These are phyloP conservation scores for Sussaba pulchella DNA, from an alignment of 2,888 invertebrate genomes.

Conservation along the genomic window DNA sequence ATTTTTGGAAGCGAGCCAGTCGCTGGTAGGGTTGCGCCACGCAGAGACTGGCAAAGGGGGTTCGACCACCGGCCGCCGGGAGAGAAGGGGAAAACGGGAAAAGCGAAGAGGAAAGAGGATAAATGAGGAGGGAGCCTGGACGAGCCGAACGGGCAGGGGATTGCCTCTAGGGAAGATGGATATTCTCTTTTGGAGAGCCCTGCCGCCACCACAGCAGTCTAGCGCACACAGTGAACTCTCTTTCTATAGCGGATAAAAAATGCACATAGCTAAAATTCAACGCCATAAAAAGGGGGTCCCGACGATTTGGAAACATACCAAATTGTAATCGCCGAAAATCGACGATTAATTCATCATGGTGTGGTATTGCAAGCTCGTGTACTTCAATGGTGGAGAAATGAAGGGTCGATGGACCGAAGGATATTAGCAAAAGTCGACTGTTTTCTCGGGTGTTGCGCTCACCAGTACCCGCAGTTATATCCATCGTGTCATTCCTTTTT, in stretches of 20 bases:
- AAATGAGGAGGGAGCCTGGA: conserved; percentile 64
- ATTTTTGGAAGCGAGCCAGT: conserved; percentile 84
- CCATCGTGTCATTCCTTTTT: conserved; percentile 27
- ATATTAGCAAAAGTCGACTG: conserved; percentile 63
- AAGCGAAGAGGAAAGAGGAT: conserved; percentile 32
- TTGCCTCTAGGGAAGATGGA: conserved; percentile 82
- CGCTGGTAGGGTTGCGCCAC: conserved; percentile 66
- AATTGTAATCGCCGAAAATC: conserved; percentile 83
- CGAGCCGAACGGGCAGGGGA: conserved; percentile 66
- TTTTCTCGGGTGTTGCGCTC: neutral
- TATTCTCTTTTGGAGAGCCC: conserved; percentile 82
- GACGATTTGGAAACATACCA: conserved; percentile 83
- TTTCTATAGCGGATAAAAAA: conserved; percentile 80
- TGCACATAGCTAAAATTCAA: conserved; percentile 82
- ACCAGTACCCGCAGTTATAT: conserved; percentile 2
- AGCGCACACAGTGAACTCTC: conserved; percentile 44
- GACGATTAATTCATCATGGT: conserved; percentile 83
- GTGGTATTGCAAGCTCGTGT: conserved; percentile 37
- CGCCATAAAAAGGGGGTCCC: conserved; percentile 80
- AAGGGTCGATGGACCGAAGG: conserved; percentile 57
- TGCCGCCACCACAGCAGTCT: conserved; percentile 52
- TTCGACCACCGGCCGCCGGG: conserved; percentile 60
- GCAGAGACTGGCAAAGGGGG: conserved; percentile 65
- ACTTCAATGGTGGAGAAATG: conserved; percentile 46
- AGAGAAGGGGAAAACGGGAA: conserved; percentile 44